Conservation (phyloP, 2,113 vertebrate species). For the Micromys minutus region DNA sequence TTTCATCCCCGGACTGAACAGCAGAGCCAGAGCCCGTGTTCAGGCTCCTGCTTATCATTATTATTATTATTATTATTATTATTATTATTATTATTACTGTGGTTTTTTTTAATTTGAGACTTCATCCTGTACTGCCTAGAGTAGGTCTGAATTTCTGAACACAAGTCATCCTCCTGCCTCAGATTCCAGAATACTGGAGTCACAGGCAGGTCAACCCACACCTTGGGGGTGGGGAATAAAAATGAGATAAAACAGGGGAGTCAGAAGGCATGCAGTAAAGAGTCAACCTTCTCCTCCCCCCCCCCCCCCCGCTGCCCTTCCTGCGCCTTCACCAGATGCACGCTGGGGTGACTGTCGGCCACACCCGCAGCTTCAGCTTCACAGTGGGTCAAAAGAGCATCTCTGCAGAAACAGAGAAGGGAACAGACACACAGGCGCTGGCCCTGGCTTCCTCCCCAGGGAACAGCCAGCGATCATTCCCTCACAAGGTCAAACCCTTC, state of each 20-base stretch:
- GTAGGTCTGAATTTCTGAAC: too few species aligned
- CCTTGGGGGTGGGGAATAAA: background rate
- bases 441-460: background rate
- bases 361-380: background rate
- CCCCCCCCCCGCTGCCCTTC: background rate
- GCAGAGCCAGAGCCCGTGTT: too few species aligned
- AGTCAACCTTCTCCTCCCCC: background rate
- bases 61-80: too few species aligned
- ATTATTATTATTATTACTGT: too few species aligned
- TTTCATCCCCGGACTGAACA: too few species aligned
- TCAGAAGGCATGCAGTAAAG: background rate
- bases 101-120: too few species aligned
- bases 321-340: background rate
- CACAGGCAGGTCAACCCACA: background rate
- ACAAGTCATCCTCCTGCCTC: background rate
- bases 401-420: background rate
- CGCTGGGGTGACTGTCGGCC: background rate
- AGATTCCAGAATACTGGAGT: background rate
- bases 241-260: background rate
- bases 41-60: too few species aligned
- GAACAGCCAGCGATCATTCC: background rate
- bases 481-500: background rate
- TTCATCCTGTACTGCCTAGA: too few species aligned
- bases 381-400: conserved; percentile 5
- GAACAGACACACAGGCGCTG: background rate